Evolutionary conservation across 1,140 invertebrate genomes (phyloP).

Genomic region (Reticulitermes speratus): DNA sequence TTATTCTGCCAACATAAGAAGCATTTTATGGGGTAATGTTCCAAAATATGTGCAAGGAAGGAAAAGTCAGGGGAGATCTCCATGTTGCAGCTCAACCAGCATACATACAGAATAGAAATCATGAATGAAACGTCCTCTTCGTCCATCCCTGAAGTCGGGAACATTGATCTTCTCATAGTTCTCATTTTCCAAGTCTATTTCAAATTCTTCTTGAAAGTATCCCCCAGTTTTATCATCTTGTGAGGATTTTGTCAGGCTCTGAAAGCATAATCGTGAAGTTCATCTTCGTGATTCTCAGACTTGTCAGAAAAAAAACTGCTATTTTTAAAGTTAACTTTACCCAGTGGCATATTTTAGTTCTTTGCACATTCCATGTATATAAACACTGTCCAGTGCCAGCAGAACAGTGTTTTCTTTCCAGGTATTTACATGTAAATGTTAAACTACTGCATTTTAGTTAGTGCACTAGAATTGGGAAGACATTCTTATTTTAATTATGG

Average conservation of each 20-base stretch:
- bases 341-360: too few species aligned
- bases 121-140: slow-evolving; percentile 79
- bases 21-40: too few species aligned
- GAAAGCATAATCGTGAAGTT: background rate
- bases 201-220: slow-evolving; percentile 74
- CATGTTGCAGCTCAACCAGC: too few species aligned
- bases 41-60: too few species aligned
- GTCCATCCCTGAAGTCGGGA: slow-evolving; percentile 74
- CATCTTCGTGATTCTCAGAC: too few species aligned
- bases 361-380: too few species aligned
- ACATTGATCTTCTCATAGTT: slow-evolving; percentile 76
- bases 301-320: too few species aligned
- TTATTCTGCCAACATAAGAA: slow-evolving; percentile 58
- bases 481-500: too few species aligned
- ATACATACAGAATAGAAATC: slow-evolving; percentile 74
- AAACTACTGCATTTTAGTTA: too few species aligned
- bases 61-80: too few species aligned
- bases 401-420: background rate
- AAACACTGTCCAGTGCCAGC: background rate
- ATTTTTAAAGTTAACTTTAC: too few species aligned
- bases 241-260: slow-evolving; percentile 21
- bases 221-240: background rate
- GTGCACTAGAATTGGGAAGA: too few species aligned
- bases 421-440: background rate
- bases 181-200: slow-evolving; percentile 65